phyloP scores from a whole-genome alignment of 2,888 invertebrate genomes.

The Lathronympha strigana region DNA sequence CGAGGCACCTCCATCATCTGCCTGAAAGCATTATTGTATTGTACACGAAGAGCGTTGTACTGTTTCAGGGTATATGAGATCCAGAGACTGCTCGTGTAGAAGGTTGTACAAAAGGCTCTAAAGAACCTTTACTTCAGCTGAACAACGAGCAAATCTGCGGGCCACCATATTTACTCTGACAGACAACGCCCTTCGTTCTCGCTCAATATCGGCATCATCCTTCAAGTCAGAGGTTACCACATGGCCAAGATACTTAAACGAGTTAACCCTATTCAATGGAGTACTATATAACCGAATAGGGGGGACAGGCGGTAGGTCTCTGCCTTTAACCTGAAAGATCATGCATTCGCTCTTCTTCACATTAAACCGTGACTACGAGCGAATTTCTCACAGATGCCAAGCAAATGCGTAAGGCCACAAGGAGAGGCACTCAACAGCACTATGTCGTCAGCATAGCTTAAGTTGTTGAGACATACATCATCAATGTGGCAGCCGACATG shows the following conservation, averaged over 20 bases:
- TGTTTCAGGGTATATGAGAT: background rate
- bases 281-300: too few relatives aligned
- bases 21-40: too few relatives aligned
- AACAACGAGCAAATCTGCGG: background rate
- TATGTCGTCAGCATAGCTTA: background rate
- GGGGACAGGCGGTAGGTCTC: background rate
- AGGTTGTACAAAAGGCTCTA: background rate
- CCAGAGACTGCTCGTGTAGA: background rate
- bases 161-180: too few relatives aligned
- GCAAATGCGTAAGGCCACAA: background rate
- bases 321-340: background rate
- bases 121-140: background rate
- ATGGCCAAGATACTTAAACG: background rate
- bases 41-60: background rate
- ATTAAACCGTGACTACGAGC: background rate
- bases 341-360: background rate
- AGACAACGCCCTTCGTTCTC: too few relatives aligned
- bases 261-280: background rate
- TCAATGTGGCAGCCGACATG: background rate
- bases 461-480: background rate
- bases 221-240: background rate
- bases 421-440: background rate
- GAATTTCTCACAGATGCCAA: background rate
- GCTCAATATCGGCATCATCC: too few relatives aligned
- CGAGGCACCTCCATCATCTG: too few relatives aligned